A percentile compares a stretch with the other conserved stretches of the same genome.
Conservation (phyloP, 2,797 vertebrate genomes). For the Tokudaia muenninki region DNA sequence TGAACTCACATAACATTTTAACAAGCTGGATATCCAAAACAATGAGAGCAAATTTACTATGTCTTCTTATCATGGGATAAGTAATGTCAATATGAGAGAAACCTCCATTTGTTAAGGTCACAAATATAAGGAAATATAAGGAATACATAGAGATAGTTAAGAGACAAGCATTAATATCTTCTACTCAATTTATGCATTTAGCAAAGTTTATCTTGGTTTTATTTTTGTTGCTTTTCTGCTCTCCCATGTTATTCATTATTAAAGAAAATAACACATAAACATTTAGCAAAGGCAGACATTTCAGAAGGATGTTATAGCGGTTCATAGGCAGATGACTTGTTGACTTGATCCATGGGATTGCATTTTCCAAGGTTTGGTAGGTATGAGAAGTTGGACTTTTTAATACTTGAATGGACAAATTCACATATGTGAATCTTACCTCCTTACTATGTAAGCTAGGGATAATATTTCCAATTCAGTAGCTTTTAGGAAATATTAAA, state of each 20-base stretch:
- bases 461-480: not conserved
- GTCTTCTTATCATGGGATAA: not conserved
- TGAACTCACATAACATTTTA: not conserved
- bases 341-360: slow-evolving; percentile 14
- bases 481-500: not conserved
- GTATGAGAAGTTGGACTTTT: not conserved
- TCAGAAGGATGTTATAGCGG: not conserved
- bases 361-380: slow-evolving; percentile 3
- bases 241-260: not conserved
- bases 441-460: not conserved
- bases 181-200: not conserved
- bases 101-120: not conserved
- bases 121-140: not conserved
- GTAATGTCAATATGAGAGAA: not conserved
- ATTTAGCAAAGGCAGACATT: not conserved
- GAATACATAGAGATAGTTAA: not conserved
- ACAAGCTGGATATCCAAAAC: not conserved
- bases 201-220: not conserved
- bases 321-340: not conserved
- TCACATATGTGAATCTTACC: not conserved
- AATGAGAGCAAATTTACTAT: not conserved
- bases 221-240: not conserved
- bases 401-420: not conserved
- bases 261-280: not conserved
- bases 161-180: not conserved